Conservation (phyloP, 2,113 vertebrate genomes). For the Plecotus auritus region DNA sequence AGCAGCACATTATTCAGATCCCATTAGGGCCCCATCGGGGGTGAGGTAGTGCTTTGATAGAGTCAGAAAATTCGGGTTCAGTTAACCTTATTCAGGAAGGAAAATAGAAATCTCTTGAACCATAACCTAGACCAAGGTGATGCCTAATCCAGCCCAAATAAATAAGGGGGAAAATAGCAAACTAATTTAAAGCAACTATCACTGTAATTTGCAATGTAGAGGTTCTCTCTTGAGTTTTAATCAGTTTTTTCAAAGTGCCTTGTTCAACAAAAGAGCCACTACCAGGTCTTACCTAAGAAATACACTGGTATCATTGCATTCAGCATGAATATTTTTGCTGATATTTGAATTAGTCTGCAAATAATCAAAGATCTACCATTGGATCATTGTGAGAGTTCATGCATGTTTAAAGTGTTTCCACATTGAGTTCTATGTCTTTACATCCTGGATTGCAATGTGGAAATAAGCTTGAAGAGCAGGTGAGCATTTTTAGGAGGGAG, state of each 20-base stretch:
- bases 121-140: not conserved
- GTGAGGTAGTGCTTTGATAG: conserved; percentile 59
- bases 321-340: not conserved
- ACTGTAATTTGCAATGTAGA: not conserved
- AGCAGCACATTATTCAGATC: conserved; percentile 66
- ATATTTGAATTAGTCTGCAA: not conserved
- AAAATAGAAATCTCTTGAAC: conserved; percentile 55
- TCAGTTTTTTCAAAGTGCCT: not conserved
- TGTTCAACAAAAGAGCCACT: conserved; percentile 2
- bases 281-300: not conserved
- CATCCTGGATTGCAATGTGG: not conserved
- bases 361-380: not conserved
- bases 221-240: not conserved
- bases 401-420: not conserved
- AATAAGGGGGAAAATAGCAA: not conserved
- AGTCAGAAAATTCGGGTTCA: conserved; percentile 18
- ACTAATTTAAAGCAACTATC: not conserved
- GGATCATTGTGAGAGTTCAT: not conserved
- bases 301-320: not conserved
- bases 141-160: not conserved
- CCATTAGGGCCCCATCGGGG: conserved; percentile 50
- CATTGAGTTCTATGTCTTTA: not conserved
- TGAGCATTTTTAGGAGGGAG: not conserved
- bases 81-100: conserved; percentile 61
- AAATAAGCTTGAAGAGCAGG: not conserved